Conservation (phyloP, 2,113 vertebrate genomes). For the Osmerus mordax region DNA sequence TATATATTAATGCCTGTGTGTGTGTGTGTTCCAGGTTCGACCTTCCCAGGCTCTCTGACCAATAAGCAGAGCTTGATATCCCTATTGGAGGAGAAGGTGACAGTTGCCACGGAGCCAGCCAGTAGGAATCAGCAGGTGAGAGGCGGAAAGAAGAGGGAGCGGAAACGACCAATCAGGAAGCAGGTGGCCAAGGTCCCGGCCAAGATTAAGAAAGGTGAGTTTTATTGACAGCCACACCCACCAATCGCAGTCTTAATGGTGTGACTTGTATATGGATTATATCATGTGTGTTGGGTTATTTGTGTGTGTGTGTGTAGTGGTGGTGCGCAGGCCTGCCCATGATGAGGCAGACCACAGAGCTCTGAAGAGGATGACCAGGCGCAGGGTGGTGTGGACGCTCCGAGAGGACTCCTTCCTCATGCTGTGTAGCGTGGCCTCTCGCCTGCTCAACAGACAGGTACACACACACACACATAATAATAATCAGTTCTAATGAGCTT, state of each 20-base stretch:
- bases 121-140: slow-evolving; percentile 56
- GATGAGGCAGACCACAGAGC: slow-evolving; percentile 88
- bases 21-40: not conserved
- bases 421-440: slow-evolving; percentile 88
- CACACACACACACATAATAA: slow-evolving; percentile 8
- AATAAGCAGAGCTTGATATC: not conserved
- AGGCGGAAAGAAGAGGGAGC: slow-evolving; percentile 59
- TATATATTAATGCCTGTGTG: not conserved
- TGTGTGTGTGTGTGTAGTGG: slow-evolving; percentile 23
- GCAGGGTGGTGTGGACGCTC: slow-evolving; percentile 86
- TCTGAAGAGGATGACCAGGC: slow-evolving; percentile 86
- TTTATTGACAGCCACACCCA: not conserved
- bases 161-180: slow-evolving; percentile 51
- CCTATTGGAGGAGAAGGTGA: not conserved
- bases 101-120: slow-evolving; percentile 50
- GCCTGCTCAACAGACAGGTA: slow-evolving; percentile 90
- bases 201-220: slow-evolving; percentile 59
- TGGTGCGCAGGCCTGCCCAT: slow-evolving; percentile 65
- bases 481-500: not conserved
- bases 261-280: no score
- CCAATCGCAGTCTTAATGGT: not conserved
- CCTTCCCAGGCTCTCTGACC: not conserved
- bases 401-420: slow-evolving; percentile 92
- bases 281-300: not conserved
- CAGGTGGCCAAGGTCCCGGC: slow-evolving; percentile 43